Conservation (phyloP, 2,113 vertebrate genomes). For the Polyodon spathula region DNA sequence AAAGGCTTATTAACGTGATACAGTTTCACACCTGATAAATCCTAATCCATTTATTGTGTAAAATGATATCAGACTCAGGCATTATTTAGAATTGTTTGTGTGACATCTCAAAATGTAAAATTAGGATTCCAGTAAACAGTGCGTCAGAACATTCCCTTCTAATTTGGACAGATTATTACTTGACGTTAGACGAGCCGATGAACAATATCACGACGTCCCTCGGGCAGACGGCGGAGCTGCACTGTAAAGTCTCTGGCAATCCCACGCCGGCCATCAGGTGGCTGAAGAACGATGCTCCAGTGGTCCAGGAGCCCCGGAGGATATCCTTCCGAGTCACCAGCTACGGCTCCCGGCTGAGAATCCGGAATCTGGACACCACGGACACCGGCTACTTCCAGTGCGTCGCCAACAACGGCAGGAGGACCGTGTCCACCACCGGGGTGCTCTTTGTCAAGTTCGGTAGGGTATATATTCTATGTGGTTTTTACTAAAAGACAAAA, state of each 20-base stretch:
- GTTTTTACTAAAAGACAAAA: not conserved
- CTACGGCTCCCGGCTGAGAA: slow-evolving; percentile 85
- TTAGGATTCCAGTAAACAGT: no score
- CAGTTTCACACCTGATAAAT: no score
- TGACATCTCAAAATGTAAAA: no score
- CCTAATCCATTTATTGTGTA: no score
- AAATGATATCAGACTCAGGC: no score
- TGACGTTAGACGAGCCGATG: slow-evolving; percentile 84
- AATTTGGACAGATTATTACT: slow-evolving; percentile 58
- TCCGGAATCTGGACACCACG: slow-evolving; percentile 90
- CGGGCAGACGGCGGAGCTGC: slow-evolving; percentile 83
- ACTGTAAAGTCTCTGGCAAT: slow-evolving; percentile 81
- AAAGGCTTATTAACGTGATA: no score
- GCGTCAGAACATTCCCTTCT: not conserved
- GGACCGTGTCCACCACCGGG: slow-evolving; percentile 83
- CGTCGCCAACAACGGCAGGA: slow-evolving; percentile 74
- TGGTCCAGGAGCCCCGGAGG: slow-evolving; percentile 84
- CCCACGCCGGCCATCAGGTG: slow-evolving; percentile 77
- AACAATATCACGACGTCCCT: slow-evolving; percentile 96
- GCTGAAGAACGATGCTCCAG: slow-evolving; percentile 94
- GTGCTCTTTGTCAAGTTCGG: slow-evolving; percentile 95
- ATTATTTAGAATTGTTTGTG: no score
- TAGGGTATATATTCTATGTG: slow-evolving; percentile 43
- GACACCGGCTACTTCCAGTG: slow-evolving; percentile 98
- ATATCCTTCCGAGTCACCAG: slow-evolving; percentile 74